Percentiles rank a stretch among this genome's conserved stretches.
Evolutionary conservation across 2,888 invertebrate genomes (phyloP).

Genomic region (Zele albiditarsus): DNA sequence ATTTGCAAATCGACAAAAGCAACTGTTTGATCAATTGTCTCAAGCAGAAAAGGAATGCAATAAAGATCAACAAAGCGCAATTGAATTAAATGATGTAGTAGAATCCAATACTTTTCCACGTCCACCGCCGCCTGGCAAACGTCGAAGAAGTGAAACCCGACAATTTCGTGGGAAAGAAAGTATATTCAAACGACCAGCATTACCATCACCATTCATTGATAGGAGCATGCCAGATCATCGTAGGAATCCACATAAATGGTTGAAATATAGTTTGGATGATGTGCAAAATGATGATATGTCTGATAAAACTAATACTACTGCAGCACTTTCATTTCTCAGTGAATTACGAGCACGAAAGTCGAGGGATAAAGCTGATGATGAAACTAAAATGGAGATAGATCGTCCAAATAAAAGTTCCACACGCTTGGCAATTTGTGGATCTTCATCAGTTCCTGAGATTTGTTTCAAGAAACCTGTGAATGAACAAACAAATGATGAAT

Average conservation of each 20-base stretch:
- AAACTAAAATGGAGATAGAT: conserved; percentile 56
- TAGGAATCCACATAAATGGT: conserved; percentile 88
- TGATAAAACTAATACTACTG: conserved; percentile 83
- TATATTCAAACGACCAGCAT: conserved; percentile 84
- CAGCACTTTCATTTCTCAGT: conserved; percentile 84
- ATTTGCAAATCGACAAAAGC: conserved; percentile 78
- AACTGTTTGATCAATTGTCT: conserved; percentile 81
- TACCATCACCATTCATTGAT: conserved; percentile 75
- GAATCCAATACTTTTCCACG: conserved; percentile 31
- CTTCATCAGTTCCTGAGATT: conserved; percentile 45
- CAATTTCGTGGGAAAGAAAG: conserved; percentile 83
- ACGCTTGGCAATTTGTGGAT: conserved; percentile 5
- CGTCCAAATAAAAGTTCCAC: conserved; percentile 29
- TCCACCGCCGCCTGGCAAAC: conserved; percentile 33
- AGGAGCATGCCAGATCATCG: conserved; percentile 75
- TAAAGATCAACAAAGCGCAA: conserved; percentile 61
- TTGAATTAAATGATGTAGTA: conserved; percentile 23
- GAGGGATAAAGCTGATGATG: conserved; percentile 59
- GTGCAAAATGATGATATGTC: conserved; percentile 85
- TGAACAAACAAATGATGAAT: conserved; percentile 10
- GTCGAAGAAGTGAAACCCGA: conserved; percentile 74
- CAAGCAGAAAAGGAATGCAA: conserved; percentile 78
- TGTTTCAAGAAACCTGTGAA: conserved; percentile 59
- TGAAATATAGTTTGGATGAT: conserved; percentile 85
- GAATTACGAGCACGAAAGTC: conserved; percentile 78